Evolutionary conservation across 2,113 vertebrate genomes (phyloP).

Genomic region (Upupa epops): DNA sequence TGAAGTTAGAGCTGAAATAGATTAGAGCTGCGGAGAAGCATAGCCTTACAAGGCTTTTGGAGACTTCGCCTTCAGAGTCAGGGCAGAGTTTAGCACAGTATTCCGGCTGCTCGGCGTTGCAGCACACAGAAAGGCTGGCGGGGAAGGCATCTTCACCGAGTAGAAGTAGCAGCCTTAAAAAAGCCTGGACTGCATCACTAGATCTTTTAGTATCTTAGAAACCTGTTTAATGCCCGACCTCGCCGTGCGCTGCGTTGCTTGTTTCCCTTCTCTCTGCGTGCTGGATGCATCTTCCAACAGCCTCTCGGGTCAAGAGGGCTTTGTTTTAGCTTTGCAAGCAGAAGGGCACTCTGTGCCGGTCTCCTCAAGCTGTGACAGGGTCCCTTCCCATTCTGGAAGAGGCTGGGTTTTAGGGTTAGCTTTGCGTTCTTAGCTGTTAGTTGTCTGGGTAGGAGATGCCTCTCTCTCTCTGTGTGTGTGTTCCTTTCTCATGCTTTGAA

Average conservation of each 20-base stretch:
- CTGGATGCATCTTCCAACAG: conserved; percentile 43
- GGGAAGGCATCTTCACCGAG: background rate
- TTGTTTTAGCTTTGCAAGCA: conserved; percentile 20
- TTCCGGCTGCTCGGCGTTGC: background rate
- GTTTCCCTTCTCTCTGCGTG: background rate
- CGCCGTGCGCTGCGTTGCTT: background rate
- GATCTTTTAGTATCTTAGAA: conserved; percentile 7
- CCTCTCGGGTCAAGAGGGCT: conserved; percentile 41
- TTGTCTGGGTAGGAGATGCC: background rate
- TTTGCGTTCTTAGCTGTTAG: conserved; percentile 7
- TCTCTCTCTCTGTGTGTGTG: background rate
- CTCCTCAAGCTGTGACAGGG: background rate
- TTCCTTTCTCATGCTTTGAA: conserved; percentile 5
- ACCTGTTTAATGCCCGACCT: conserved; percentile 9
- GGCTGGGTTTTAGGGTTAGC: background rate
- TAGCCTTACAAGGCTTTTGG: conserved; percentile 56
- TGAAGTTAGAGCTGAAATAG: conserved; percentile 51
- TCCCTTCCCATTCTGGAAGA: background rate
- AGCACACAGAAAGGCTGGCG: background rate
- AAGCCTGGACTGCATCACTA: background rate
- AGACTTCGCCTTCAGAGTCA: conserved; percentile 15
- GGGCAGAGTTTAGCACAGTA: background rate
- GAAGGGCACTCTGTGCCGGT: background rate
- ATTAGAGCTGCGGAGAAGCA: conserved; percentile 32
- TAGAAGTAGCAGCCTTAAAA: background rate